Base-by-base conservation (phyloP, 2,797 vertebrate species). In the Gambelia wislizenii region DNA sequence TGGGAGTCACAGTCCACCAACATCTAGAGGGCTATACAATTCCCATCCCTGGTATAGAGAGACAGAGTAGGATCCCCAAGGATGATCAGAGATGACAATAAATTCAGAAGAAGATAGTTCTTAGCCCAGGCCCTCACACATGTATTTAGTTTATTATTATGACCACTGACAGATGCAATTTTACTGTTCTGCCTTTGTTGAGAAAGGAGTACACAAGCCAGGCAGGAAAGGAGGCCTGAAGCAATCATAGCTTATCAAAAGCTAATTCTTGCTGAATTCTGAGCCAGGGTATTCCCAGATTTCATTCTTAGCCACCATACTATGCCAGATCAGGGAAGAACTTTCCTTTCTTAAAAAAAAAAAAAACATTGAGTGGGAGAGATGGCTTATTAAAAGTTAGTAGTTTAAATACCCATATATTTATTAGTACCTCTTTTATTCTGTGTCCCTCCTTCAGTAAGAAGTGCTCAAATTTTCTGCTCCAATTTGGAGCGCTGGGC, bases 401-500 rank as follows among this genome's bases (percentile, higher is more conserved):
- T 54, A 75, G 44, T 94, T 89, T 86, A 90, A 94, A 94, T 59
- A 95, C 92, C 91, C 96, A 93, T 30, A 75, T 59, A 89, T 0
- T 33, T 54, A 79, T 0, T 27, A 25, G 79, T 87, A 61, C 90
- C 87, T 86, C 69, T 93, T 76, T 91, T 89, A 39, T 86, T 93
- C 59, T 90, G 70, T 0, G 0, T 91, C 33, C 85, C 84, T 39
- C 22, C 0, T 78, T 0, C 10, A 5, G 42, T n/a, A 78, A 72
- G 83, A 47, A 10, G 33, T 27, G 56, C 3, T 9, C 30, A 14
- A 5, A 0, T 47, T 64, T 33, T 33, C 18, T 64, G 39, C n/a
- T 52, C 16, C 10, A 18, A 33, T 20, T 49, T 42, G 44, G 42
- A 49, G 70, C 2, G 10, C 18, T 44, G 27, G 52, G 9, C 16